Evolutionary conservation across 2,113 vertebrate species (phyloP).

Genomic region (Carassius carassius): DNA sequence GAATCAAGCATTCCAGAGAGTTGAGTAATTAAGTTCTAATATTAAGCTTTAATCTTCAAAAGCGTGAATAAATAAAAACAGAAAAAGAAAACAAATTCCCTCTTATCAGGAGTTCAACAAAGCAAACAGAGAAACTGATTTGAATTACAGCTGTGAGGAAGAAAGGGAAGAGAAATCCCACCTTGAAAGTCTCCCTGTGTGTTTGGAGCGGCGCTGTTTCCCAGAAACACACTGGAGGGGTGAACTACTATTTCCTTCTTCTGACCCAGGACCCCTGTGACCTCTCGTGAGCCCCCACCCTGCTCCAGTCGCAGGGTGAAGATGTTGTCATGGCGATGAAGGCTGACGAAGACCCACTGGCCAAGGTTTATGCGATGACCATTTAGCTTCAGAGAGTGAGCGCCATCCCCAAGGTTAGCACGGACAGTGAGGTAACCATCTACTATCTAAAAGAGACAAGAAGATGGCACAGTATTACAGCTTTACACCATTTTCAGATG

Average conservation of each 20-base stretch:
- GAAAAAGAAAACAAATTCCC: too few relatives aligned
- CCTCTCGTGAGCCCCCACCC: constrained; percentile 82
- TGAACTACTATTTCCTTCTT: constrained; percentile 75
- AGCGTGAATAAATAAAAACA: background rate
- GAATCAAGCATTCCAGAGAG: background rate
- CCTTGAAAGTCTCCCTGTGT: constrained; percentile 79
- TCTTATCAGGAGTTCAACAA: background rate
- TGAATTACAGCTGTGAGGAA: background rate
- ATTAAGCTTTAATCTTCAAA: background rate
- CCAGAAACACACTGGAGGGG: constrained; percentile 75
- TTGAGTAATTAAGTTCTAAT: background rate
- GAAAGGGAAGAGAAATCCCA: constrained; percentile 59
- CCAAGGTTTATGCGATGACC: constrained; percentile 79
- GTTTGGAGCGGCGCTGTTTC: constrained; percentile 65
- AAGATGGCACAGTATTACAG: background rate
- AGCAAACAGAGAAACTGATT: background rate
- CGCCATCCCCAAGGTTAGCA: constrained; percentile 76
- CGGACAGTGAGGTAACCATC: constrained; percentile 79
- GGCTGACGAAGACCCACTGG: constrained; percentile 81
- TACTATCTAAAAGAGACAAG: constrained; percentile 69
- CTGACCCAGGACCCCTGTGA: constrained; percentile 71
- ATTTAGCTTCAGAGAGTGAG: constrained; percentile 70
- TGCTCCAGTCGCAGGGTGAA: constrained; percentile 81
- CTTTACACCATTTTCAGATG: background rate
- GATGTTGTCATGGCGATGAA: constrained; percentile 80